phyloP scores from a whole-genome alignment of 1,140 invertebrate species.

The Mya arenaria region DNA sequence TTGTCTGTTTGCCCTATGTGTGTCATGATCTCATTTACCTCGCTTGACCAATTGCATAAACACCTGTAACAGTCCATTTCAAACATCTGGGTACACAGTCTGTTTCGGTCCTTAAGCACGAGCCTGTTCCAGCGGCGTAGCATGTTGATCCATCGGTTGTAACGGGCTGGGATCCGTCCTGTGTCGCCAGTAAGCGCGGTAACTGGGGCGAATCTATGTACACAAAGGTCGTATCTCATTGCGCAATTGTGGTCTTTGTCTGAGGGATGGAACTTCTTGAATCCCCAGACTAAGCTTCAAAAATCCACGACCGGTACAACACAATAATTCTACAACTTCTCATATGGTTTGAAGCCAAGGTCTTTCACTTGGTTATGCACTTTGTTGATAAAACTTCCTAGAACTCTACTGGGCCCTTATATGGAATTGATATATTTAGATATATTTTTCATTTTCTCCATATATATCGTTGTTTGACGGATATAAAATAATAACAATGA shows the following conservation, averaged over 20 bases:
- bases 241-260: conserved; percentile 10
- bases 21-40: not conserved
- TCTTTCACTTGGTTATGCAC: no score
- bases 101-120: not conserved
- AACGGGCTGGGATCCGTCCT: not conserved
- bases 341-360: no score
- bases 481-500: no score
- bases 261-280: not conserved
- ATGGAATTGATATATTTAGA: no score
- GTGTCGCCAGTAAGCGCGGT: not conserved
- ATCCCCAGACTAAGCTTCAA: not conserved
- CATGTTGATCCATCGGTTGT: conserved; percentile 12
- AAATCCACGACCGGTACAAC: conserved; percentile 10
- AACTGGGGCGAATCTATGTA: conserved; percentile 21
- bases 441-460: no score
- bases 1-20: not conserved
- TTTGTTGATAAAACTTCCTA: no score
- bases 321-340: not conserved
- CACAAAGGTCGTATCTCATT: conserved; percentile 4
- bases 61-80: not conserved
- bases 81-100: not conserved
- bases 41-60: conserved; percentile 16
- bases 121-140: conserved; percentile 8
- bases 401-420: no score
- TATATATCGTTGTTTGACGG: no score